phyloP scores from a whole-genome alignment of 2,113 vertebrate genomes.

The Urocitellus parryii region DNA sequence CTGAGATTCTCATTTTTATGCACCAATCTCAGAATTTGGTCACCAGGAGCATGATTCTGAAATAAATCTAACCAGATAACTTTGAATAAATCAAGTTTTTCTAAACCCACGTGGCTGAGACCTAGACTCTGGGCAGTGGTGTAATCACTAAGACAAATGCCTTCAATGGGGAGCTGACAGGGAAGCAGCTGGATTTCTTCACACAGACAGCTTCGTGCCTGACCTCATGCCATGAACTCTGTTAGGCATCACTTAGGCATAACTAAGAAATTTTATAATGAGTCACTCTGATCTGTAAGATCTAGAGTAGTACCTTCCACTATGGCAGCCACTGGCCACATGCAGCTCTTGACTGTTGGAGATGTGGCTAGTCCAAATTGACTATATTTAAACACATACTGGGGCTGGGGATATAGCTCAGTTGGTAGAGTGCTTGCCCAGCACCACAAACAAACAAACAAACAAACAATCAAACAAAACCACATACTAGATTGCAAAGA shows the following conservation, averaged over 20 bases:
- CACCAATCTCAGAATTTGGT: neutral
- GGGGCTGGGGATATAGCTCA: too few species aligned
- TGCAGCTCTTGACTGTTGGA: neutral
- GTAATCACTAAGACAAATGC: neutral
- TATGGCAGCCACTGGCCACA: neutral
- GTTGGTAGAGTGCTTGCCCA: too few species aligned
- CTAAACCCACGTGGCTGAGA: neutral
- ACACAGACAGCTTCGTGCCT: neutral
- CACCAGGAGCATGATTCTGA: neutral
- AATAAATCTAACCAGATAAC: constrained; percentile 7
- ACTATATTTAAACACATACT: neutral
- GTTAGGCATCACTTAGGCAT: neutral
- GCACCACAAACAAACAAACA: too few species aligned
- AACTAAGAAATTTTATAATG: neutral
- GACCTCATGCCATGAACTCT: neutral
- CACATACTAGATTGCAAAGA: neutral
- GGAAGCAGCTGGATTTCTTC: neutral
- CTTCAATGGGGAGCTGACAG: neutral
- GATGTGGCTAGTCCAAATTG: neutral
- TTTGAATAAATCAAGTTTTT: constrained; percentile 17
- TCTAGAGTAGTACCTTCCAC: neutral
- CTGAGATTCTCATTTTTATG: neutral
- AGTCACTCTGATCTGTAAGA: neutral
- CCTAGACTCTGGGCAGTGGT: neutral
- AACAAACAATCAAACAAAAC: too few species aligned